Base-by-base conservation (phyloP, 2,113 vertebrate genomes). In the Meriones unguiculatus region DNA sequence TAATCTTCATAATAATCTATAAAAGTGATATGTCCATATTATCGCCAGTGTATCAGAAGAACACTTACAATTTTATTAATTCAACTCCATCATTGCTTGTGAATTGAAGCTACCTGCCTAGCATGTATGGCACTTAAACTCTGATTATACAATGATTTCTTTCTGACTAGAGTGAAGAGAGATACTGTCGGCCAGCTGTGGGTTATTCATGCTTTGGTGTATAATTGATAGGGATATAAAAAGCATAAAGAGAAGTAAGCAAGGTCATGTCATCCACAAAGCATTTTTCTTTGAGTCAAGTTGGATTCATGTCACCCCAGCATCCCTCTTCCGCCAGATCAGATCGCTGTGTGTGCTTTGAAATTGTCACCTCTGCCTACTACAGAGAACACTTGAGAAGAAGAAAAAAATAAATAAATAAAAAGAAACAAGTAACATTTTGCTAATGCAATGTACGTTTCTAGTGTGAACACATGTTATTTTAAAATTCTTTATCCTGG, bases 401-500 rank as follows among this genome's bases (percentile, higher is more conserved):
- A 41, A 0, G 1, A 2, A 18, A 41, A 41, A 85, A 7, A 69
- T 46, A 46, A 46, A 46, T 46, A 46, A 46, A 46, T 46, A 52
- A 52, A 78, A 8, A 22, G 4, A 76, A 22, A 41, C 4, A 86
- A 77, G 25, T 15, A 91, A 67, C 67, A 75, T 85, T 97, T 96
- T 92, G 32, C 73, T 92, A 97, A 89, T 88, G 30, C n/a, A 93
- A 84, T 78, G 95, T 82, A 80, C 52, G 75, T 77, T 95, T 97
- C 93, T 65, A 32, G 85, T 7, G 5, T 93, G 84, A 96, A 96
- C 69, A 94, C 57, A n/a, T 95, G 92, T 94, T 97, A 95, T 95
- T 96, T 97, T 77, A 90, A 95, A 97, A 95, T 87, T 89, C n/a
- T 91, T 97, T 52, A 88, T 96, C 95, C 75, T 9, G 30, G 67